A percentile compares a stretch with the other conserved stretches of the same genome.
Conservation (phyloP, 1,140 invertebrate genomes). For the Hydropsyche tenuis region DNA sequence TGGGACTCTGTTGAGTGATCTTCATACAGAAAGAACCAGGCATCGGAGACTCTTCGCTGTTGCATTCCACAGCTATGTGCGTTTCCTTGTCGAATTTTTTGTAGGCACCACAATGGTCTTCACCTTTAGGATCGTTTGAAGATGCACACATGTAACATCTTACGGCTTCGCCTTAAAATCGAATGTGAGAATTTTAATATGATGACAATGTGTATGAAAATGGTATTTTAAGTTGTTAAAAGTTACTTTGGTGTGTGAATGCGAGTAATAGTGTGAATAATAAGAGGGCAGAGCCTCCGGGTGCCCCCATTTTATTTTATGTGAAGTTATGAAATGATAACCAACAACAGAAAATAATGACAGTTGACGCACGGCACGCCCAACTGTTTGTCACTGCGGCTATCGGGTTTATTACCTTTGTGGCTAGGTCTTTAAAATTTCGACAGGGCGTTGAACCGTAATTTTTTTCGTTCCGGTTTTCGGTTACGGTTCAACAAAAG, state of each 20-base stretch:
- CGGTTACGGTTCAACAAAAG: too few species aligned
- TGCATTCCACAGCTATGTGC: conserved; percentile 87
- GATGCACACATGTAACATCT: conserved; percentile 90
- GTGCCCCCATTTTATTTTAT: neutral
- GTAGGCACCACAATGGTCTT: conserved; percentile 89
- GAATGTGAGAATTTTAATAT: too few species aligned
- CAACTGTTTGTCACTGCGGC: conserved; percentile 8
- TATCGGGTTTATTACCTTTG: neutral
- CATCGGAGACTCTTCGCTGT: conserved; percentile 85
- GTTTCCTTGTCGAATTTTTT: conserved; percentile 77
- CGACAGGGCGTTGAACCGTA: too few species aligned
- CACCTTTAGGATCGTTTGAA: conserved; percentile 72
- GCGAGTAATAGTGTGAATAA: neutral
- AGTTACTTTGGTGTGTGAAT: neutral
- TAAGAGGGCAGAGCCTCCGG: neutral
- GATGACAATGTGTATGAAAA: neutral
- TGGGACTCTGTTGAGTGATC: conserved; percentile 84
- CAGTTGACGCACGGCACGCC: conserved; percentile 11
- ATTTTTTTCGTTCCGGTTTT: too few species aligned
- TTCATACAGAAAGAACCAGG: conserved; percentile 95
- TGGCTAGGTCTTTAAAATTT: neutral
- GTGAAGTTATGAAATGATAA: neutral
- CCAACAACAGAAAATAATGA: neutral
- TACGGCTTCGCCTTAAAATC: conserved; percentile 68
- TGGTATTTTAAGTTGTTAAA: neutral